Base-by-base conservation (phyloP, 2,797 vertebrate species). In the Trematomus bernacchii region DNA sequence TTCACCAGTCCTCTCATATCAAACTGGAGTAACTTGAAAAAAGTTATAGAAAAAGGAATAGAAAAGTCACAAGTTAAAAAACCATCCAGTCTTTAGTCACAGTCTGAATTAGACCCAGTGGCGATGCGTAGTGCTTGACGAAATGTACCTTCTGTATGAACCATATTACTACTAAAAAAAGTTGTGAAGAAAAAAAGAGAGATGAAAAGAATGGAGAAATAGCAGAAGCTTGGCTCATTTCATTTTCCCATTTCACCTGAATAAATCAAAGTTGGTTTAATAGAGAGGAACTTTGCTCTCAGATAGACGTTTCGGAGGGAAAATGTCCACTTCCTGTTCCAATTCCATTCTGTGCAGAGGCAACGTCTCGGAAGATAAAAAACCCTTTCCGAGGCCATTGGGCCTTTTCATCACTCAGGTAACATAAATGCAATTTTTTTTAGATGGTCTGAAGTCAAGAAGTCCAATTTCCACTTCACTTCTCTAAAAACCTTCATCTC, bases 371-470 rank as follows among this genome's bases (percentile, higher is more conserved):
- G 68, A 85, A 84, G 73, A 87, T 83, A 84, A 92, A 53, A 89
- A 85, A 68, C 79, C 53, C 61, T 81, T 78, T 84, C 66, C 58
- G 61, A 68, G 71, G 75, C 79, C 60, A 21, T 68, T 50, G 74
- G 76, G 69, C 60, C 66, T 85, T 89, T 86, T 90, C 85, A 89
- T 90, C 80, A 84, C 80, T 63, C 71, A 80, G 72, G 59, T 80
- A 83, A 83, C 85, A 83, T 88, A 82, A 89, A 90, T 88, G 79
- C 76, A 86, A 80, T 90, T 86, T 86, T 85, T 72, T 11, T 58
- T 8, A 72, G 55, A 79, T 85, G 71, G 87, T 85, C 79, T 84
- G 63, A 73, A 86, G 65, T 90, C 76, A 81, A 88, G 76, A 86
- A 82, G 77, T 80, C 57, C 80, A 80, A 76, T 90, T 87, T 80